Percentiles rank a stretch among this genome's conserved stretches.
Conservation (phyloP, 2,113 vertebrate species). For the Isichthys henryi region DNA sequence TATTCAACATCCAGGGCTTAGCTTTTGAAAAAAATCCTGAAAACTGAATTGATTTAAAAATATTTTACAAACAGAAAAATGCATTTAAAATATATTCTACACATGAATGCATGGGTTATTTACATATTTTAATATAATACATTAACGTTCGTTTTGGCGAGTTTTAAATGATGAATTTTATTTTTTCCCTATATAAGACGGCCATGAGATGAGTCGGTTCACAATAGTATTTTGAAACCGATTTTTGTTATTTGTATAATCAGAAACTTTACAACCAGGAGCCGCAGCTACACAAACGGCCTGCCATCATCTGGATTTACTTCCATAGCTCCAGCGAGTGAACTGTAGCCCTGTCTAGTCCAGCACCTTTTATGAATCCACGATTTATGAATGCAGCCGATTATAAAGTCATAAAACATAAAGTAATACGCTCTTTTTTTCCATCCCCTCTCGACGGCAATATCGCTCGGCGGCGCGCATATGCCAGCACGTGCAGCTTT, state of each 20-base stretch:
- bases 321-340: background rate
- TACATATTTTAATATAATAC: background rate
- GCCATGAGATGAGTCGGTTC: background rate
- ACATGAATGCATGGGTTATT: background rate
- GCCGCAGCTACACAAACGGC: background rate
- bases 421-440: conserved; percentile 27
- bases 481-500: background rate
- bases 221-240: background rate
- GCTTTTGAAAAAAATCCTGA: background rate
- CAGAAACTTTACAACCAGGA: background rate
- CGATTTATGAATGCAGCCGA: conserved; percentile 31
- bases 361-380: conserved; percentile 23
- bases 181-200: background rate
- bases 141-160: background rate
- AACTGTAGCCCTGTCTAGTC: conserved; percentile 12
- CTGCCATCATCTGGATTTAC: conserved; percentile 9
- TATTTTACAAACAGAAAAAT: background rate
- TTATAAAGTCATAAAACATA: conserved; percentile 35
- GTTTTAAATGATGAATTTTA: background rate
- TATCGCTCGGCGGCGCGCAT: background rate
- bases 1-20: background rate
- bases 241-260: conserved; percentile 5
- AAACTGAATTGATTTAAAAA: background rate
- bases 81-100: background rate
- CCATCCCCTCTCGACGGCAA: background rate